Conservation (phyloP, 2,113 vertebrate species). For the Pycnonotus jocosus region DNA sequence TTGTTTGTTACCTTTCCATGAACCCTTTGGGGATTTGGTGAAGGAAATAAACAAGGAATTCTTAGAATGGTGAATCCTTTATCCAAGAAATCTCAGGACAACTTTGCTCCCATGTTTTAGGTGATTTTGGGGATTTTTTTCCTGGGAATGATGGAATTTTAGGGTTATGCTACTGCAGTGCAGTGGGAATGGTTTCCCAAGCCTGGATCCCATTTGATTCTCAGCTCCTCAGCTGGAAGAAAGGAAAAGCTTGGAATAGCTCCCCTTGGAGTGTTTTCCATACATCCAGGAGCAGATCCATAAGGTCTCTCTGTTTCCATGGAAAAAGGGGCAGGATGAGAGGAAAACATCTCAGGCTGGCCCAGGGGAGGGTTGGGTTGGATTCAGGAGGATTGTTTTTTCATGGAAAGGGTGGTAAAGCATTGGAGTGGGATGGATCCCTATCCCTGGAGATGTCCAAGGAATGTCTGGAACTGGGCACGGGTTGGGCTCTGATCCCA, state of each 20-base stretch:
- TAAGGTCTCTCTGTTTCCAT: not conserved
- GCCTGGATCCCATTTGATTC: not conserved
- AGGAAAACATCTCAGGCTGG: not conserved
- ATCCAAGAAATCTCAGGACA: not conserved
- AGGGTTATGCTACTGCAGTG: fast-evolving
- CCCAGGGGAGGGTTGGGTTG: not conserved
- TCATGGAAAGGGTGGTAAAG: not conserved
- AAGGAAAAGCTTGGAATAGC: not conserved
- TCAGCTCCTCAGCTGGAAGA: not conserved
- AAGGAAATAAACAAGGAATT: not conserved
- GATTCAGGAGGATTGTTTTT: not conserved
- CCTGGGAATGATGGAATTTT: not conserved
- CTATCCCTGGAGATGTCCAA: too few species aligned
- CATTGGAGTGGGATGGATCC: not conserved
- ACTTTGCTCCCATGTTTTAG: fast-evolving
- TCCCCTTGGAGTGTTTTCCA: not conserved
- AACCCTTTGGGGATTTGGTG: not conserved
- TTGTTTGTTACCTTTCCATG: not conserved
- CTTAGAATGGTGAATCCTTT: not conserved
- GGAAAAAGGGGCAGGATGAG: not conserved
- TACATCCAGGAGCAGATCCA: not conserved
- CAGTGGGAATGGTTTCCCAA: not conserved
- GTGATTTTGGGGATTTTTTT: not conserved
- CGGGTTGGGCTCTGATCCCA: not conserved
- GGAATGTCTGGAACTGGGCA: not conserved